Evolutionary conservation across 2,797 vertebrate genomes (phyloP).

Genomic region (Pseudochirops corinnae): DNA sequence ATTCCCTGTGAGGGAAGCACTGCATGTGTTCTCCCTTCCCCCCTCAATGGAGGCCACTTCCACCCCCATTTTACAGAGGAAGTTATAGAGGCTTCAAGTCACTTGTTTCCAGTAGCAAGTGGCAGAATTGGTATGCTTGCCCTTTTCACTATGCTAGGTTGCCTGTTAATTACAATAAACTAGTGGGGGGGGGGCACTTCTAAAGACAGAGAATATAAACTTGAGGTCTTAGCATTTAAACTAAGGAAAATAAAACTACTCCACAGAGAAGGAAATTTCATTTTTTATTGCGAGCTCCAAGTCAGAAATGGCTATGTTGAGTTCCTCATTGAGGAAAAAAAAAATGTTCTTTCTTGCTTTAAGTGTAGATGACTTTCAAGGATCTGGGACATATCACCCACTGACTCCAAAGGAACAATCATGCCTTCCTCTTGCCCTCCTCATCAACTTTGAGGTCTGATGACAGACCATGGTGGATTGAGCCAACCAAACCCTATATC

Average conservation of each 20-base stretch:
- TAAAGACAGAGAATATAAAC: background rate
- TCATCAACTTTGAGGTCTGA: background rate
- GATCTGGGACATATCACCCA: background rate
- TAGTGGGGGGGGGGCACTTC: background rate
- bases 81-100: background rate
- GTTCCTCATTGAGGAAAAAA: background rate
- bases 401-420: background rate
- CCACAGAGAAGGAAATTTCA: background rate
- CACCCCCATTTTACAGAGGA: background rate
- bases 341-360: background rate
- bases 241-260: background rate
- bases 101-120: background rate
- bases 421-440: background rate
- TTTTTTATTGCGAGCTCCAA: background rate
- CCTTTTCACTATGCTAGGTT: background rate
- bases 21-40: background rate
- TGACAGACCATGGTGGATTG: background rate
- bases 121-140: background rate
- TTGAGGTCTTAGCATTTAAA: background rate
- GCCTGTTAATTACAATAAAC: background rate
- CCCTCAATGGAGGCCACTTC: too few relatives aligned
- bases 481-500: background rate
- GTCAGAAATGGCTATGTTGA: background rate
- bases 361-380: background rate
- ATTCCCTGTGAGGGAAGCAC: background rate